Evolutionary conservation across 2,888 invertebrate genomes (phyloP).

Genomic region (Gymnocheta viridis): DNA sequence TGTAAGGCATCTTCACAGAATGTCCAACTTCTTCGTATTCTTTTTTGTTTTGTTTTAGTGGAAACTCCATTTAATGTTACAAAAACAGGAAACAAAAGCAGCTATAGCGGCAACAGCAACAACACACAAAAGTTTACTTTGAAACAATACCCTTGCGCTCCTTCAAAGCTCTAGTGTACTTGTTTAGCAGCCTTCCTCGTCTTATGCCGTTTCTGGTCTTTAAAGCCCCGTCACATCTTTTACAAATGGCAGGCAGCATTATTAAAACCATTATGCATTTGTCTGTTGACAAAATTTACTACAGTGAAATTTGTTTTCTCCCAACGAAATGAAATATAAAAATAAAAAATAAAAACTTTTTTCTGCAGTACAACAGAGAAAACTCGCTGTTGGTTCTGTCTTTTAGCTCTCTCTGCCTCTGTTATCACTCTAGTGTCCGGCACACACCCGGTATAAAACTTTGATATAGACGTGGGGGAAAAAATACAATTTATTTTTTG

Average conservation of each 20-base stretch:
- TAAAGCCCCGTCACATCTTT: conserved; percentile 22
- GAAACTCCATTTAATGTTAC: conserved; percentile 43
- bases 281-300: conserved; percentile 64
- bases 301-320: conserved; percentile 29
- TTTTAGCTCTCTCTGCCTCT: background rate
- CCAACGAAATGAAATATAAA: background rate
- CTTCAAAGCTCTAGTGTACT: background rate
- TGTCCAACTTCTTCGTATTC: conserved; percentile 4
- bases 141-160: background rate
- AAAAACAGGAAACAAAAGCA: conserved; percentile 36
- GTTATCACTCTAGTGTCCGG: conserved; percentile 57
- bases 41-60: background rate
- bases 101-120: background rate
- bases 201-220: background rate
- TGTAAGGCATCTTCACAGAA: conserved; percentile 45
- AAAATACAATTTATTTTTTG: conserved; percentile 20
- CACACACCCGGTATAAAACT: conserved; percentile 37
- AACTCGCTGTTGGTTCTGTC: conserved; percentile 2
- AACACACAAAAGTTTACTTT: conserved; percentile 15
- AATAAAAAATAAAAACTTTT: no score
- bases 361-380: conserved; percentile 6
- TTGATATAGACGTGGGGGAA: background rate
- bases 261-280: conserved; percentile 65
- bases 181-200: background rate
- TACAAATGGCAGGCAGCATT: conserved; percentile 53